Evolutionary conservation across 2,113 vertebrate species (phyloP).

Genomic region (Lanius ludovicianus): DNA sequence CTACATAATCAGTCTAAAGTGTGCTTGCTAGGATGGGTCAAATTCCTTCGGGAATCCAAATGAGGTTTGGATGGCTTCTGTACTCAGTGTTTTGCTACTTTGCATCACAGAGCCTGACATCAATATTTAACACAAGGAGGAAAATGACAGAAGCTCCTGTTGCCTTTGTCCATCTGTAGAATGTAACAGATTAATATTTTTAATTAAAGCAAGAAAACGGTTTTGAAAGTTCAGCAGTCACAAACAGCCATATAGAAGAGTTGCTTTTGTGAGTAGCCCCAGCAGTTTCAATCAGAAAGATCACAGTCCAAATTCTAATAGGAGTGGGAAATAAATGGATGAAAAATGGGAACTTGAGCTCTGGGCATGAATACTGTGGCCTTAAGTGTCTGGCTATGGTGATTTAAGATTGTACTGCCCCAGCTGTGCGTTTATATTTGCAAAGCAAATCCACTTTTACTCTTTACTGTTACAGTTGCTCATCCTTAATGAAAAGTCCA

Average conservation of each 20-base stretch:
- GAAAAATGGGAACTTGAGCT: neutral
- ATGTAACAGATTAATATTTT: neutral
- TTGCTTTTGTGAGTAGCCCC: neutral
- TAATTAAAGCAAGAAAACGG: neutral
- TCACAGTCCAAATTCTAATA: neutral
- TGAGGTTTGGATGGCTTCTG: constrained; percentile 37
- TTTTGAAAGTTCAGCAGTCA: neutral
- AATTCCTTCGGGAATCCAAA: constrained; percentile 42
- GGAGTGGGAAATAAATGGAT: neutral
- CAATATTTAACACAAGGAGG: neutral
- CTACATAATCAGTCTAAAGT: constrained; percentile 49
- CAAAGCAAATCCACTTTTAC: neutral
- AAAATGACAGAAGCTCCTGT: neutral
- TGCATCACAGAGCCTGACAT: constrained; percentile 7
- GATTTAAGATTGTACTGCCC: neutral
- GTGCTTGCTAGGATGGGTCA: neutral
- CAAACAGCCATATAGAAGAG: neutral
- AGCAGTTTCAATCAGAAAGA: neutral
- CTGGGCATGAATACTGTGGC: neutral
- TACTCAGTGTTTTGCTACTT: neutral
- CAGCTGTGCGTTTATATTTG: neutral
- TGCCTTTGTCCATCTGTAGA: neutral
- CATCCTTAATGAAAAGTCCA: neutral
- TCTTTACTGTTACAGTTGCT: neutral
- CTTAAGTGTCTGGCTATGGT: neutral